phyloP scores from a whole-genome alignment of 2,113 vertebrate genomes.

The Tichodroma muraria region DNA sequence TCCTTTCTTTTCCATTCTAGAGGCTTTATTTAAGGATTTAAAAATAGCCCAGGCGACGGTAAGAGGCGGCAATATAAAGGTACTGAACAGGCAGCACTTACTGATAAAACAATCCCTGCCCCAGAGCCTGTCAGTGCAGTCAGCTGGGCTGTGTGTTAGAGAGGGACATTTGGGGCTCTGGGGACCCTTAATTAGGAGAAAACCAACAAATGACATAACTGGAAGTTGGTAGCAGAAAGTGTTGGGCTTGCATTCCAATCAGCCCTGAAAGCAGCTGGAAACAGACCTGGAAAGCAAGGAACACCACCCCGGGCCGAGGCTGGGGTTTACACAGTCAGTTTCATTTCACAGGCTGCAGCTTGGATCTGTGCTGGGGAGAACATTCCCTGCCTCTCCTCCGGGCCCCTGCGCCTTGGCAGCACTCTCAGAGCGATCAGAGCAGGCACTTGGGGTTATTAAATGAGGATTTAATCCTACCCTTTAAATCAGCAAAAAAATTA shows the following conservation, averaged over 20 bases:
- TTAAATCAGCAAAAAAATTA: conserved; percentile 27
- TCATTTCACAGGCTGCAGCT: not conserved
- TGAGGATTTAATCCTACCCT: conserved; percentile 38
- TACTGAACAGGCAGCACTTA: not conserved
- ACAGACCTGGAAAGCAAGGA: not conserved
- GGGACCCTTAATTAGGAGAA: not conserved
- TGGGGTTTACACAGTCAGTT: not conserved
- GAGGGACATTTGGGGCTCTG: not conserved
- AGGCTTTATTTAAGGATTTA: not conserved
- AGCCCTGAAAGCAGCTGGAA: not conserved
- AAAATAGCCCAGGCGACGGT: not conserved
- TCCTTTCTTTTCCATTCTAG: not conserved
- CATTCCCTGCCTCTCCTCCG: not conserved
- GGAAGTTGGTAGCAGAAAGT: not conserved
- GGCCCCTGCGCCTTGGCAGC: not conserved
- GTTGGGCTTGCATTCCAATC: not conserved
- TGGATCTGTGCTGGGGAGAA: not conserved
- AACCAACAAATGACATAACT: not conserved
- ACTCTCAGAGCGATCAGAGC: not conserved
- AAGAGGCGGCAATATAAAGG: not conserved
- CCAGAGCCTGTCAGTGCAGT: not conserved
- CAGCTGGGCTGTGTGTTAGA: not conserved
- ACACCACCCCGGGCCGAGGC: not conserved
- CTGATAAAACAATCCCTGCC: not conserved
- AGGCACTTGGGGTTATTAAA: conserved; percentile 34